Conservation (phyloP, 2,797 vertebrate species). For the Enteromius afrohamiltoni region DNA sequence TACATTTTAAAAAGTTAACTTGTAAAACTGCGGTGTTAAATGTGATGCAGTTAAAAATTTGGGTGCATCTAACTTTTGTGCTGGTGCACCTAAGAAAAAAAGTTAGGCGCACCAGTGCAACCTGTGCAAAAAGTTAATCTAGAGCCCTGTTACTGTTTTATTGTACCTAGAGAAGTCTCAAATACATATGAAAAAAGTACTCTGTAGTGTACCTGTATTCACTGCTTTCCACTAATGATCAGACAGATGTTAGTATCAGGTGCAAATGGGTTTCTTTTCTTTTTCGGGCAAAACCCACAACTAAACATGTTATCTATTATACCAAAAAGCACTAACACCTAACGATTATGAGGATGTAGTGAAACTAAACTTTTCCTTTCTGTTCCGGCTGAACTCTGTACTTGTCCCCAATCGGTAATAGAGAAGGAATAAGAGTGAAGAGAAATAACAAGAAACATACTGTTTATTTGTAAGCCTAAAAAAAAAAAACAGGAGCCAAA, state of each 20-base stretch:
- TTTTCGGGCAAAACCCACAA: not conserved
- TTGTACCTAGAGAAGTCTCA: not conserved
- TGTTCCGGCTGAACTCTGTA: fast-evolving
- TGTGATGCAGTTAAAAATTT: too few species aligned
- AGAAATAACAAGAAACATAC: not conserved
- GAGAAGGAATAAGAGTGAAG: not conserved
- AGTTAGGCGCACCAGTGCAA: too few species aligned
- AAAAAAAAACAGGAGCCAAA: conserved; percentile 41
- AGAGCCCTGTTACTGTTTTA: not conserved
- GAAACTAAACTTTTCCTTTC: not conserved
- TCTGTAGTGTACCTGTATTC: not conserved
- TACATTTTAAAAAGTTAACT: too few species aligned
- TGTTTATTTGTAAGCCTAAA: conserved; percentile 19
- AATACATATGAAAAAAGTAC: not conserved
- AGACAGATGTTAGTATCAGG: not conserved
- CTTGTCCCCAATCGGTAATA: not conserved
- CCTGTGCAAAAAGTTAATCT: too few species aligned
- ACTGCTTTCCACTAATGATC: not conserved
- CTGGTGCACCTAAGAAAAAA: too few species aligned
- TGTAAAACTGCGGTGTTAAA: too few species aligned
- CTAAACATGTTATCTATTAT: not conserved
- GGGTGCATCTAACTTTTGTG: too few species aligned
- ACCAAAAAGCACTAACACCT: not conserved
- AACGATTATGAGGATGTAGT: not conserved
- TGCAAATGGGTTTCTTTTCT: not conserved